Evolutionary conservation across 2,113 vertebrate species (phyloP).

Genomic region (Grallaria varia): DNA sequence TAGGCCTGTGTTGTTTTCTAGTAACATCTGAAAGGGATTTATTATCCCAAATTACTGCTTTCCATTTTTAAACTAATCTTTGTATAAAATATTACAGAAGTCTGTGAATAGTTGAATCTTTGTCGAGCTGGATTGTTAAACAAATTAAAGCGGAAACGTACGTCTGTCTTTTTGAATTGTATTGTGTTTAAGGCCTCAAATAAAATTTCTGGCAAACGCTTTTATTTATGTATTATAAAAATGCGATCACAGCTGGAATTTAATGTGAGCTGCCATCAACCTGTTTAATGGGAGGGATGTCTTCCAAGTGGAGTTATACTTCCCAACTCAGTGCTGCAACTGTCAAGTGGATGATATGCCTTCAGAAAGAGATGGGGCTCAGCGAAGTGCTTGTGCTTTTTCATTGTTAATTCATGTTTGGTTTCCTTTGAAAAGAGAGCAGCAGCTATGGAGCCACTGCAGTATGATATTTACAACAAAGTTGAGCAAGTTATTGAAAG

Average conservation of each 20-base stretch:
- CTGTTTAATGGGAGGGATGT: neutral
- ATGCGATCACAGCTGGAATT: neutral
- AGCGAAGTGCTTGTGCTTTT: neutral
- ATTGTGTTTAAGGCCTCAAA: neutral
- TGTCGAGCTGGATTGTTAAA: slow-evolving; percentile 26
- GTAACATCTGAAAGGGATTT: neutral
- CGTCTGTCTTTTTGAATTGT: neutral
- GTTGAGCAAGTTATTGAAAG: neutral
- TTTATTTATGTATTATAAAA: slow-evolving; percentile 11
- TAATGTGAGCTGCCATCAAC: neutral
- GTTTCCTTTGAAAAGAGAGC: neutral
- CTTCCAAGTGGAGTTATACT: neutral
- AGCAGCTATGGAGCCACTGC: neutral
- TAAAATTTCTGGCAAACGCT: neutral
- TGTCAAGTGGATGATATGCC: neutral
- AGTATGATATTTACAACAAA: neutral
- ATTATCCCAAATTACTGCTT: neutral
- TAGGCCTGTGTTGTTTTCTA: neutral
- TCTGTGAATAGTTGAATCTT: neutral
- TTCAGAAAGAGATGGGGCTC: neutral
- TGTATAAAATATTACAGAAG: neutral
- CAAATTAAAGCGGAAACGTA: neutral
- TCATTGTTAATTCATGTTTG: neutral
- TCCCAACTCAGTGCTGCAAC: neutral
- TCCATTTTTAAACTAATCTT: neutral